phyloP scores from a whole-genome alignment of 2,113 vertebrate genomes.

The Xiphophorus hellerii region DNA sequence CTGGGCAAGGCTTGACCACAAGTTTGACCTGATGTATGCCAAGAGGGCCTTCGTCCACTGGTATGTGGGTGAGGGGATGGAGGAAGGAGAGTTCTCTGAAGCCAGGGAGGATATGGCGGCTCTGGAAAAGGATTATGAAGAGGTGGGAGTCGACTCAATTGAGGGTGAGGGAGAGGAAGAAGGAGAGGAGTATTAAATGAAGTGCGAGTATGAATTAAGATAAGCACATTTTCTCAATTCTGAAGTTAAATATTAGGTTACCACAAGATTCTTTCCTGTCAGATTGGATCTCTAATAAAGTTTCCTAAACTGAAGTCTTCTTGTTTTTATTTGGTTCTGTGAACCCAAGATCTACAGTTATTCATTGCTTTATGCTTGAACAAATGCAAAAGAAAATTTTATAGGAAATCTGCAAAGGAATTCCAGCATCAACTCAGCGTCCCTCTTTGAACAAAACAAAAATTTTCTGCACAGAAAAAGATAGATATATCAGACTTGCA shows the following conservation, averaged over 20 bases:
- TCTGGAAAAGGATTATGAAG: constrained; percentile 78
- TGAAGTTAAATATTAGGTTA: too few species aligned
- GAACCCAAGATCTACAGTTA: neutral
- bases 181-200: constrained; percentile 76
- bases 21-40: constrained; percentile 85
- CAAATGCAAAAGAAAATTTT: neutral
- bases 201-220: neutral
- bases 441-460: neutral
- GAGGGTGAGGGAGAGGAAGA: constrained; percentile 90
- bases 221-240: neutral
- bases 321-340: neutral
- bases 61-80: constrained; percentile 87
- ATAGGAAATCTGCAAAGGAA: neutral
- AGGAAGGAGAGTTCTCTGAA: constrained; percentile 78
- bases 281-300: constrained; percentile 41
- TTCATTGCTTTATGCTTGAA: neutral
- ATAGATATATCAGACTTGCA: neutral
- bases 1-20: constrained; percentile 86
- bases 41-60: constrained; percentile 87
- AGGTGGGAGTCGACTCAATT: constrained; percentile 86
- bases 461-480: neutral
- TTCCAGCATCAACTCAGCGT: neutral
- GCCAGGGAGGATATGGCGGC: constrained; percentile 69
- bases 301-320: constrained; percentile 12
- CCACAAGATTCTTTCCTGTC: neutral